Percentiles rank a stretch among this genome's conserved stretches.
Evolutionary conservation across 2,113 vertebrate species (phyloP).

Genomic region (Maccullochella peelii): DNA sequence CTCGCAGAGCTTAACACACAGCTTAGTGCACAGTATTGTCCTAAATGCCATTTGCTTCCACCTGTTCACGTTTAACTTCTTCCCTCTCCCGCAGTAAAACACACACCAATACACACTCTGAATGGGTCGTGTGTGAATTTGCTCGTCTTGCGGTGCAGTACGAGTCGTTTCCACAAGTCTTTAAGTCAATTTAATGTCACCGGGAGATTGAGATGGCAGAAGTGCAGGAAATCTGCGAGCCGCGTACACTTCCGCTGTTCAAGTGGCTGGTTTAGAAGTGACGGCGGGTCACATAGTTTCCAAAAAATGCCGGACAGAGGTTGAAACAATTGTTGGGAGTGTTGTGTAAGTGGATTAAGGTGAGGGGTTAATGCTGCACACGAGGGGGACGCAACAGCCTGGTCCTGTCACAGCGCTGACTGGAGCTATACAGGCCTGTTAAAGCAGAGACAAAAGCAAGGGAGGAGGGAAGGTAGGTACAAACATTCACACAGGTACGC

Average conservation of each 20-base stretch:
- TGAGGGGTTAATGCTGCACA: constrained; percentile 66
- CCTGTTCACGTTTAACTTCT: constrained; percentile 73
- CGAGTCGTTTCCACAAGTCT: constrained; percentile 22
- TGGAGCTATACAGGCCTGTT: constrained; percentile 66
- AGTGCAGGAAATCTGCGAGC: constrained; percentile 61
- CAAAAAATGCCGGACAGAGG: constrained; percentile 45
- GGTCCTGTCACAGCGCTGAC: constrained; percentile 60
- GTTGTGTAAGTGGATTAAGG: constrained; percentile 43
- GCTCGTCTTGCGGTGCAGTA: neutral
- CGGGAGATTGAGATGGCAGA: constrained; percentile 57
- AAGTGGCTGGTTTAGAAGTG: constrained; percentile 48
- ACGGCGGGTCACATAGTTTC: constrained; percentile 65
- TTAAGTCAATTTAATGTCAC: constrained; percentile 54
- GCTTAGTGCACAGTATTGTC: constrained; percentile 39
- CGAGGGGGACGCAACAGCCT: constrained; percentile 53
- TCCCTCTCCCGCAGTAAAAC: constrained; percentile 2
- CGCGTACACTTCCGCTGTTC: constrained; percentile 52
- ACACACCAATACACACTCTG: neutral
- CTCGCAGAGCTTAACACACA: constrained; percentile 56
- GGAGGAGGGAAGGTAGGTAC: constrained; percentile 21
- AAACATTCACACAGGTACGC: constrained; percentile 49
- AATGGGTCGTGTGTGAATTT: neutral
- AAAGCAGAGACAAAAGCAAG: constrained; percentile 61
- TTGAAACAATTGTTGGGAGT: constrained; percentile 38
- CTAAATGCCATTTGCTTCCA: constrained; percentile 77